A percentile compares a stretch with the other conserved stretches of the same genome.
These are phyloP conservation scores for Coptodon rendalli DNA, from an alignment of 2,113 vertebrate genomes.

Conservation along the genomic window DNA sequence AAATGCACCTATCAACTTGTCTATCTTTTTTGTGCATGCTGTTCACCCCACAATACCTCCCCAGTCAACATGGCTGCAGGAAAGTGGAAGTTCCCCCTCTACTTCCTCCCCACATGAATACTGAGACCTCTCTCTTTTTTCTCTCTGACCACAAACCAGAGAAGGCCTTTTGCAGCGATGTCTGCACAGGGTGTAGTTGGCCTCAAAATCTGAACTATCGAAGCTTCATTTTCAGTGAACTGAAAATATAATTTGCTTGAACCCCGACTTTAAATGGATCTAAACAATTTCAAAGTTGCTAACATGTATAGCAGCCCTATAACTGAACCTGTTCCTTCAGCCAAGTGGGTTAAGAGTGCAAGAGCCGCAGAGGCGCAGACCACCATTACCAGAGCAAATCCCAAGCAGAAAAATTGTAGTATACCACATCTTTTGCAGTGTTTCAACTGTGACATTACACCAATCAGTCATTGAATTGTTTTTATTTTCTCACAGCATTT, in stretches of 20 bases:
- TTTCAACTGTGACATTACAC: not conserved
- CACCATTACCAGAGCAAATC: not conserved
- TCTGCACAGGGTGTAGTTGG: not conserved
- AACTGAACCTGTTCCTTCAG: not conserved
- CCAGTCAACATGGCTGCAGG: slow-evolving; percentile 51
- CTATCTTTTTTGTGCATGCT: not conserved
- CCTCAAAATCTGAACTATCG: not conserved
- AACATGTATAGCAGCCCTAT: not conserved
- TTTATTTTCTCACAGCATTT: slow-evolving; percentile 12
- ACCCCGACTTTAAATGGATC: not conserved
- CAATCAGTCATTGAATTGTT: not conserved
- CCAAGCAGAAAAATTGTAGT: not conserved
- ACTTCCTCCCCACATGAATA: slow-evolving; percentile 69
- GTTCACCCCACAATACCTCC: not conserved
- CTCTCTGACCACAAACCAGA: slow-evolving; percentile 71
- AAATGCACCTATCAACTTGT: not conserved
- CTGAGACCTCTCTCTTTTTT: slow-evolving; percentile 35
- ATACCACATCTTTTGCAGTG: not conserved
- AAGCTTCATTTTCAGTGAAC: not conserved
- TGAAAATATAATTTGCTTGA: not conserved
- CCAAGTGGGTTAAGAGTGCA: not conserved
- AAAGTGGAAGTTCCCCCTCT: slow-evolving; percentile 72
- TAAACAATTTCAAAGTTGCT: not conserved
- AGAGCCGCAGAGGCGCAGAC: not conserved
- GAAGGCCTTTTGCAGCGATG: slow-evolving; percentile 58